Conservation (phyloP, 2,888 invertebrate species). For the Tortrix viridana region DNA sequence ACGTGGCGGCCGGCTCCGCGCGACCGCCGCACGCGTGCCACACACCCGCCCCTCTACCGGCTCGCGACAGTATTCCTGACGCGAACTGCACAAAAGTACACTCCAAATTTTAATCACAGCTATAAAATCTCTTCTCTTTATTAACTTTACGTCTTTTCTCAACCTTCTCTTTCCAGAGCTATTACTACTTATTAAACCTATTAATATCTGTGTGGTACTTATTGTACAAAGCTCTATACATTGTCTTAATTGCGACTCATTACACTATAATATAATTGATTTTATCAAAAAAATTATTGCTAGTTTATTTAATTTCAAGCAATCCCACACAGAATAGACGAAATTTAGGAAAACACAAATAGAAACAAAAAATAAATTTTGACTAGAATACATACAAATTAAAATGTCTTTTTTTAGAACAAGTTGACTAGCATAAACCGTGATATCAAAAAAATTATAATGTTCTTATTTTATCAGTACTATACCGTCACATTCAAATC, state of each 20-base stretch:
- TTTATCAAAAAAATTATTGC: constrained; percentile 81
- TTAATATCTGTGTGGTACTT: constrained; percentile 80
- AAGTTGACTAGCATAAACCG: constrained; percentile 79
- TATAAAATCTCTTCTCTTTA: constrained; percentile 79
- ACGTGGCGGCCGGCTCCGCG: constrained; percentile 9
- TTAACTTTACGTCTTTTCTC: constrained; percentile 60
- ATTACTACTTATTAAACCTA: constrained; percentile 73
- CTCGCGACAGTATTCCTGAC: constrained; percentile 53
- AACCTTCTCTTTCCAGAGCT: constrained; percentile 62
- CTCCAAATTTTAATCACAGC: constrained; percentile 78
- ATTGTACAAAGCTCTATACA: constrained; percentile 84
- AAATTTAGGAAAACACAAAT: constrained; percentile 53
- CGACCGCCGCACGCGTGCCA: constrained; percentile 1
- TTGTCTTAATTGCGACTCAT: constrained; percentile 79
- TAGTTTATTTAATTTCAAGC: constrained; percentile 70
- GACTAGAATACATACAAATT: constrained; percentile 72
- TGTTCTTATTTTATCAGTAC: constrained; percentile 49
- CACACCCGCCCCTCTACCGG: constrained; percentile 37
- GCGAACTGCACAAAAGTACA: constrained; percentile 79
- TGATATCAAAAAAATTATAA: constrained; percentile 57
- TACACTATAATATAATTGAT: constrained; percentile 82
- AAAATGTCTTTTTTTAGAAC: constrained; percentile 66
- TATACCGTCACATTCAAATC: constrained; percentile 57
- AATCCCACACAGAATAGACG: constrained; percentile 66
- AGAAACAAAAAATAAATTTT: constrained; percentile 73